phyloP scores from a whole-genome alignment of 2,888 invertebrate genomes.

The Andricus quercusramuli region DNA sequence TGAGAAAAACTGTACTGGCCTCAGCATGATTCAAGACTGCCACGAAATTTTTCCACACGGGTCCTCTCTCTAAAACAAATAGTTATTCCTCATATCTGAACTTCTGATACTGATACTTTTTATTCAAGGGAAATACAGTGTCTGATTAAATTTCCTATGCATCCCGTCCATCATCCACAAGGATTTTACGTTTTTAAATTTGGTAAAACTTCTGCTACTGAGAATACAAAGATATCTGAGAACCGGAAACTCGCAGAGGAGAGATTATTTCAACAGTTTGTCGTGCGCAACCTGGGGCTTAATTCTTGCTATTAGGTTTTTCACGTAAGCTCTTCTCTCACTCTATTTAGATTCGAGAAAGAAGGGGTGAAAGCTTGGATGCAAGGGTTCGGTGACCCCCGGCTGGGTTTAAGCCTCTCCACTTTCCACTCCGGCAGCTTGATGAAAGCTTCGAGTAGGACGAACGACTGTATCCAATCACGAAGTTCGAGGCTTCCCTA shows the following conservation, averaged over 20 bases:
- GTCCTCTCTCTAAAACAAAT: too few species aligned
- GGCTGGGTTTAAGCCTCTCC: background rate
- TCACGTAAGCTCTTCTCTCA: background rate
- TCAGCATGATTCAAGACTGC: too few species aligned
- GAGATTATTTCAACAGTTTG: background rate
- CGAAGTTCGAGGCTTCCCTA: background rate
- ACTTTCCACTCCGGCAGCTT: background rate
- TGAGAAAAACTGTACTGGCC: too few species aligned
- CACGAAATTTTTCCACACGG: too few species aligned
- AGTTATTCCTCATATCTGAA: too few species aligned
- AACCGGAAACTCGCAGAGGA: background rate
- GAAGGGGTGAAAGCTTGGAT: conserved; percentile 3
- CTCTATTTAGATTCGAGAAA: background rate
- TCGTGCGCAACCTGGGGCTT: background rate
- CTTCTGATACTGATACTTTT: too few species aligned
- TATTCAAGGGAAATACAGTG: too few species aligned
- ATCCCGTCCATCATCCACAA: background rate
- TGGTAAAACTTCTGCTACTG: background rate
- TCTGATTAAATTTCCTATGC: too few species aligned
- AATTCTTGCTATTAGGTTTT: background rate
- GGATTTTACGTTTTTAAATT: background rate
- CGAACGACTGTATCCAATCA: conserved; percentile 17
- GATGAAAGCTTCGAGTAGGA: background rate
- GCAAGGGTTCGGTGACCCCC: conserved; percentile 8
- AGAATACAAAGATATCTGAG: background rate